These are phyloP conservation scores for Drosophila subobscura DNA, from an alignment of 1,140 invertebrate species.

Conservation along the genomic window DNA sequence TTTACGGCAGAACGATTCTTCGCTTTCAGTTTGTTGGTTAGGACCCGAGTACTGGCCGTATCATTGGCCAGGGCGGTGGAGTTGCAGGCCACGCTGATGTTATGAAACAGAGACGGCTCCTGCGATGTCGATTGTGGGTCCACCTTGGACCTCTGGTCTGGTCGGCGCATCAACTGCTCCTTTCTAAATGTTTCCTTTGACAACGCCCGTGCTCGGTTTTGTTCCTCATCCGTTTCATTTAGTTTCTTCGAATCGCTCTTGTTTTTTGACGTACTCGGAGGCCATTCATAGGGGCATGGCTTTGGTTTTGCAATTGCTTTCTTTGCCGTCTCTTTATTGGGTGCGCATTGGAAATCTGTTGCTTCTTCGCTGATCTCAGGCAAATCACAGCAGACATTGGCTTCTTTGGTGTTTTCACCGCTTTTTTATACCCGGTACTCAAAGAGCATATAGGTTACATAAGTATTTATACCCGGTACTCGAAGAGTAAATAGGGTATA, in stretches of 20 bases:
- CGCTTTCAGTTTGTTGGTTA: too few species aligned
- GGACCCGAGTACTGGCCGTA: constrained; percentile 24
- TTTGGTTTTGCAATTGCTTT: background rate
- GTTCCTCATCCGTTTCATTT: constrained; percentile 22
- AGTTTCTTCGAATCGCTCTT: background rate
- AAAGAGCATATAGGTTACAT: too few species aligned
- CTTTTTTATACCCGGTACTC: too few species aligned
- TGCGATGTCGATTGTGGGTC: background rate
- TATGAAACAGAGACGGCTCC: constrained; percentile 31
- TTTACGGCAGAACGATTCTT: constrained; percentile 14
- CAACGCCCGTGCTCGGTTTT: constrained; percentile 27
- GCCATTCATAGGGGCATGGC: background rate
- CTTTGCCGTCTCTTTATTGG: background rate
- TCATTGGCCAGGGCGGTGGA: constrained; percentile 56
- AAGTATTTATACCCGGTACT: too few species aligned
- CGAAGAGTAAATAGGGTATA: too few species aligned
- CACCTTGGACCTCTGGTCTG: background rate
- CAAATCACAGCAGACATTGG: too few species aligned
- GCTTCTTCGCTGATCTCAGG: background rate
- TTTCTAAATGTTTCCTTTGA: constrained; percentile 30
- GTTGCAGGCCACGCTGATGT: constrained; percentile 65
- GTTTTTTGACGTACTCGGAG: too few species aligned
- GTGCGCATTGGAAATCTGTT: background rate
- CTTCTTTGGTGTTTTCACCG: too few species aligned
- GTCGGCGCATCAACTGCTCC: constrained; percentile 17